Conservation (phyloP, 2,888 invertebrate genomes). For the Dicycla oo region DNA sequence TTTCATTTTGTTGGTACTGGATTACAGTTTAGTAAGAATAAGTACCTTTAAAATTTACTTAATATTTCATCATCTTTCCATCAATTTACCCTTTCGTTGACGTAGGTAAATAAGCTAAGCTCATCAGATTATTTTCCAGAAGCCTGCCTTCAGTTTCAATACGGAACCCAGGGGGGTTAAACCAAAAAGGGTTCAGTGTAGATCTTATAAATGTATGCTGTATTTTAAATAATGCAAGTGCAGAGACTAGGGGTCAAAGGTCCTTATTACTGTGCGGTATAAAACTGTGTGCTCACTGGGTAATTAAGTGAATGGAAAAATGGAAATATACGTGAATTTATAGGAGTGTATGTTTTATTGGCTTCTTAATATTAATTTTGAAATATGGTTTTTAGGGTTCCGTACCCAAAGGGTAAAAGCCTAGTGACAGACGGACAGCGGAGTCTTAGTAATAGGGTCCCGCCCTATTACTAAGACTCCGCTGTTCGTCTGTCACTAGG, state of each 20-base stretch:
- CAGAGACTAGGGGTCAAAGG: not conserved
- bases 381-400: no score
- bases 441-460: no score
- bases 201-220: constrained; percentile 36
- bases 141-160: constrained; percentile 2
- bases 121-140: constrained; percentile 17
- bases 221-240: constrained; percentile 52
- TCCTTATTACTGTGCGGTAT: constrained; percentile 33
- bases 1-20: not conserved
- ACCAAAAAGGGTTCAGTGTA: constrained; percentile 40
- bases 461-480: no score
- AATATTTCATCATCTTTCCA: not conserved
- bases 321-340: no score
- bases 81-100: not conserved
- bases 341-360: no score
- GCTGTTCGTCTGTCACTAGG: no score
- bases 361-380: no score
- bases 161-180: constrained; percentile 22
- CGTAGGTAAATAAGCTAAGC: constrained; percentile 15
- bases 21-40: not conserved
- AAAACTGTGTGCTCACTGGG: not conserved
- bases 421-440: no score
- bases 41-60: not conserved
- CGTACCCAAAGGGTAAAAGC: no score
- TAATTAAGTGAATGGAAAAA: not conserved